Base-by-base conservation (phyloP, 2,113 vertebrate genomes). In the Dendropsophus ebraccatus region DNA sequence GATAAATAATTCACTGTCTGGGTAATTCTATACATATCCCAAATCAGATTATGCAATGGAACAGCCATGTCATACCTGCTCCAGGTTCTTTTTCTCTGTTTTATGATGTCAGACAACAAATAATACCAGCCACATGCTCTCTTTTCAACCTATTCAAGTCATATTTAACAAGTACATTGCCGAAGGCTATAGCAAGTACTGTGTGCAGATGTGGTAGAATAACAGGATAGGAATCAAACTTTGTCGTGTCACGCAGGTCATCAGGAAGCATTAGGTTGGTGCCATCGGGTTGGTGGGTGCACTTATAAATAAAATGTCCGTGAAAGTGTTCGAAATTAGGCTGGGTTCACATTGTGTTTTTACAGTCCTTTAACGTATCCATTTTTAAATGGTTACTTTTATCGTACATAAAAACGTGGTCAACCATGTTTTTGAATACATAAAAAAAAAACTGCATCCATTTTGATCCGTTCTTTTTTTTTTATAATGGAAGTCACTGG, bases 1-100 rank as follows among this genome's bases (percentile, higher is more conserved):
- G 91, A 94, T 99, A 88, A 97, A 99, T 99, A 96, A 99, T 99
- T 97, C 92, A 99, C 90, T 69, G 94, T 94, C 95, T 95, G 94
- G 94, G 96, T 96, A 98, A 99, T 90, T 90, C 88, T 96, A 98
- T 96, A 95, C 88, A 92, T 87, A 92, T 91, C 91, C 90, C 90
- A 90, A 91, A 97, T 97, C 97, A 93, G 94, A 95, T 94, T 94
- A 93, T 92, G 92, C 90, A 87, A 86, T 96, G 93, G 95, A 96
- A 93, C 91, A 91, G 88, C 89, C 88, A 49, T 91, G 93, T 93
- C 96, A 93, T 17, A 74, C 73, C 0, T 87, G 85, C 87, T 67
- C 84, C 84, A 19, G 70, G 1, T 75, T 75, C 82, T 74, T 84
- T 60, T 88, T 87, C 89, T 70, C 5, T 2, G 2, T 86, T 90